Conservation (phyloP, 2,888 invertebrate species). For the Anarsia innoxiella region DNA sequence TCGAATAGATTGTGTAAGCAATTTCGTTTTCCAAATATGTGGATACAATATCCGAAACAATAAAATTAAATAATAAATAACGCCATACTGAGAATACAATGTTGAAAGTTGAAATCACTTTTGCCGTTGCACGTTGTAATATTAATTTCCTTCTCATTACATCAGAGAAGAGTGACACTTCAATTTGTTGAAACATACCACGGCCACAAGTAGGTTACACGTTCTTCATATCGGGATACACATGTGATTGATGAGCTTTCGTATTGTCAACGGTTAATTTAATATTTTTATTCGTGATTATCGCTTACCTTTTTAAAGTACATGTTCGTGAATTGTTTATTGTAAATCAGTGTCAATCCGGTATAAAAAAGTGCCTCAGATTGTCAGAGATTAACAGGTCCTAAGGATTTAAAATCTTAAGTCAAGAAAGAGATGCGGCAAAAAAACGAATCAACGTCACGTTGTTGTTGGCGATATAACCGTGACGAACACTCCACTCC, state of each 20-base stretch:
- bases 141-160: constrained; percentile 39
- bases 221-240: constrained; percentile 40
- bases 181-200: constrained; percentile 43
- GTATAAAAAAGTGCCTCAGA: constrained; percentile 34
- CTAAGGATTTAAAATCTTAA: constrained; percentile 15
- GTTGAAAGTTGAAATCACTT: constrained; percentile 25
- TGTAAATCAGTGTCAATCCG: constrained; percentile 33
- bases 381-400: constrained; percentile 37
- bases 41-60: not conserved
- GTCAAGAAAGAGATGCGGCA: constrained; percentile 27
- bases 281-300: constrained; percentile 37
- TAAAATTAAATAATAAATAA: constrained; percentile 10
- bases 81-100: constrained; percentile 8
- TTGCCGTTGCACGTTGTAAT: constrained; percentile 27
- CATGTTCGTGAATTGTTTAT: constrained; percentile 25
- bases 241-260: constrained; percentile 46
- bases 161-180: constrained; percentile 49
- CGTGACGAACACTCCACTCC: constrained; percentile 58
- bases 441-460: too few relatives aligned
- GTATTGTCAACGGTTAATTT: constrained; percentile 48
- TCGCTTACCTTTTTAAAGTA: constrained; percentile 26
- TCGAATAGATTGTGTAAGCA: not conserved
- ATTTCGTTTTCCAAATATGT: not conserved
- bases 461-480: constrained; percentile 39
- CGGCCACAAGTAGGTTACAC: constrained; percentile 42